These are phyloP conservation scores for Schrankia costaestrigalis DNA, from an alignment of 2,888 invertebrate genomes.

Conservation along the genomic window DNA sequence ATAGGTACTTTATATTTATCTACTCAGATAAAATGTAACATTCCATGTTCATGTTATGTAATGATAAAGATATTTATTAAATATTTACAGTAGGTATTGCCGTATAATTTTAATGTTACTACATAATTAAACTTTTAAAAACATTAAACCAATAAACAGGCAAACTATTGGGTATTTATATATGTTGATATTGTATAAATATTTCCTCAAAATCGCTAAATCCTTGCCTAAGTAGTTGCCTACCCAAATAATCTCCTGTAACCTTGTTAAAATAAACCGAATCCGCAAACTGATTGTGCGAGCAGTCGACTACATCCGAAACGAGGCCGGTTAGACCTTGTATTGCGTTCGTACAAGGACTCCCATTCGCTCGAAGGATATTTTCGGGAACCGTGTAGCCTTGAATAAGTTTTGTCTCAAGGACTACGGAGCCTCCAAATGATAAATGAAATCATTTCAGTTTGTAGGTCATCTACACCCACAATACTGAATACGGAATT, in stretches of 20 bases:
- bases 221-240: slow-evolving; percentile 20
- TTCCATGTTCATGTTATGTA: no score
- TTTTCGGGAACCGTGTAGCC: slow-evolving; percentile 59
- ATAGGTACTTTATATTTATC: no score
- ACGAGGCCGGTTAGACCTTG: slow-evolving; percentile 57
- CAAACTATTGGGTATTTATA: no score
- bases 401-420: slow-evolving; percentile 65
- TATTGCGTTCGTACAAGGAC: slow-evolving; percentile 45
- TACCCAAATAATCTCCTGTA: slow-evolving; percentile 40
- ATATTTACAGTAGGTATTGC: no score
- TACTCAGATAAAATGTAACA: no score
- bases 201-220: slow-evolving; percentile 26
- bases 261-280: slow-evolving; percentile 49
- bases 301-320: slow-evolving; percentile 40
- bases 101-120: no score
- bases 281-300: slow-evolving; percentile 46
- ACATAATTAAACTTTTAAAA: no score
- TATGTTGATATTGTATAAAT: no score
- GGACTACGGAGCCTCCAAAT: slow-evolving; percentile 51
- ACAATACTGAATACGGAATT: slow-evolving; percentile 55
- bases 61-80: no score
- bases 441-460: slow-evolving; percentile 66
- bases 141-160: no score
- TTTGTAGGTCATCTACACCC: slow-evolving; percentile 60
- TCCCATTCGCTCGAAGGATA: slow-evolving; percentile 53